A percentile compares a stretch with the other conserved stretches of the same genome.
These are phyloP conservation scores for Rhagoletis zephyria DNA, from an alignment of 1,140 invertebrate species.

Conservation along the genomic window DNA sequence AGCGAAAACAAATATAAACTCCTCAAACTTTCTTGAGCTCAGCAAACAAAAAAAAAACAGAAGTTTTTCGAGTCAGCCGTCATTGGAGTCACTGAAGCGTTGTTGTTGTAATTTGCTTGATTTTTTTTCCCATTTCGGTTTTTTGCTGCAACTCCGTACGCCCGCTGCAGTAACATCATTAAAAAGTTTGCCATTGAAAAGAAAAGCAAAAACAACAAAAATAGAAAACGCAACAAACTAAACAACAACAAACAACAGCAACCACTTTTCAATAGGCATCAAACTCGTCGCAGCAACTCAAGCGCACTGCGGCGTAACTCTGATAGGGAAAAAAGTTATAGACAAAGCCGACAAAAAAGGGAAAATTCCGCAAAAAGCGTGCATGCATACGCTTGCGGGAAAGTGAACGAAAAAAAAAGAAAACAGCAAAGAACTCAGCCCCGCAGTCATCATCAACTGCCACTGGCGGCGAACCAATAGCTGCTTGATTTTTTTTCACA, in stretches of 20 bases:
- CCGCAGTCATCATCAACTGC: background rate
- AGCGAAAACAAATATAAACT: background rate
- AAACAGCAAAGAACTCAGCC: background rate
- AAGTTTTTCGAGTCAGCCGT: background rate
- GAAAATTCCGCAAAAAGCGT: too few species aligned
- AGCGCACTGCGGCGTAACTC: background rate
- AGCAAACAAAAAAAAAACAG: background rate
- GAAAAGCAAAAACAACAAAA: background rate
- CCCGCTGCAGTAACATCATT: slow-evolving; percentile 35
- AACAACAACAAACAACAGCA: background rate
- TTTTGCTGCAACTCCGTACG: background rate
- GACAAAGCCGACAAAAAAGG: too few species aligned
- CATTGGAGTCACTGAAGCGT: background rate
- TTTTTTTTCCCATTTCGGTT: background rate
- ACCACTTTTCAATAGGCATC: slow-evolving; percentile 6
- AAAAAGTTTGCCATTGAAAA: slow-evolving; percentile 46
- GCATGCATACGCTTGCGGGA: too few species aligned
- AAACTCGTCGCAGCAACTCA: background rate
- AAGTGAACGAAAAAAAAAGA: too few species aligned
- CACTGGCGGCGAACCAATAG: background rate
- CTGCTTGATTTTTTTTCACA: background rate
- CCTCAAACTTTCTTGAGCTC: background rate
- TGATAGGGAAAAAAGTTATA: too few species aligned
- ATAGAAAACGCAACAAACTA: background rate
- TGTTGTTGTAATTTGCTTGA: slow-evolving; percentile 32